Evolutionary conservation across 1,140 invertebrate species (phyloP).

Genomic region (Galendromus occidentalis): DNA sequence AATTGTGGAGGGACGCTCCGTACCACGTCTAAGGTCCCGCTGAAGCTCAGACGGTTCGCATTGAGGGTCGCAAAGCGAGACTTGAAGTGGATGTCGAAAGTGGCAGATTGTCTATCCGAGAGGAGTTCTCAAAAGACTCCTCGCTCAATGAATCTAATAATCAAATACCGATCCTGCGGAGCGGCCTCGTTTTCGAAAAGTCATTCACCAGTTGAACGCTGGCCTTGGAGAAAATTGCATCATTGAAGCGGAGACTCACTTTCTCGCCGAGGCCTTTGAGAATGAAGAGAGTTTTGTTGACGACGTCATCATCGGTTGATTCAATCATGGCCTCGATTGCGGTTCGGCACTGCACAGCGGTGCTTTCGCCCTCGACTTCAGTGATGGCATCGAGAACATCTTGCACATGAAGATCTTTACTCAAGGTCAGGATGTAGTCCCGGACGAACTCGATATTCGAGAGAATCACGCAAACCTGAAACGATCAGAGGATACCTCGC

Average conservation of each 20-base stretch:
- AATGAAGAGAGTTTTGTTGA: conserved; percentile 62
- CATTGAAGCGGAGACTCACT: conserved; percentile 27
- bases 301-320: conserved; percentile 62
- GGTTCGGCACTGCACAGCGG: conserved; percentile 53
- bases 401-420: background rate
- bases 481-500: too few relatives aligned
- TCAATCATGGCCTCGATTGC: conserved; percentile 61
- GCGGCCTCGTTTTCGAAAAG: too few relatives aligned
- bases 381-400: conserved; percentile 40
- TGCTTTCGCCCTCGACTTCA: conserved; percentile 47
- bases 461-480: background rate
- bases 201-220: too few relatives aligned
- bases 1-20: too few relatives aligned
- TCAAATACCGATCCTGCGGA: too few relatives aligned
- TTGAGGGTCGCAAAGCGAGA: too few relatives aligned
- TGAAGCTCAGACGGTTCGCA: too few relatives aligned
- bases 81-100: too few relatives aligned
- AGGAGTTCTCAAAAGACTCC: too few relatives aligned
- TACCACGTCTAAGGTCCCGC: too few relatives aligned
- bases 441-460: conserved; percentile 4
- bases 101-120: too few relatives aligned
- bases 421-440: background rate
- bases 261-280: conserved; percentile 53
- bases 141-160: too few relatives aligned
- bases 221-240: background rate